Evolutionary conservation across 2,888 invertebrate species (phyloP).

Genomic region (Troglohyphantes excavatus): DNA sequence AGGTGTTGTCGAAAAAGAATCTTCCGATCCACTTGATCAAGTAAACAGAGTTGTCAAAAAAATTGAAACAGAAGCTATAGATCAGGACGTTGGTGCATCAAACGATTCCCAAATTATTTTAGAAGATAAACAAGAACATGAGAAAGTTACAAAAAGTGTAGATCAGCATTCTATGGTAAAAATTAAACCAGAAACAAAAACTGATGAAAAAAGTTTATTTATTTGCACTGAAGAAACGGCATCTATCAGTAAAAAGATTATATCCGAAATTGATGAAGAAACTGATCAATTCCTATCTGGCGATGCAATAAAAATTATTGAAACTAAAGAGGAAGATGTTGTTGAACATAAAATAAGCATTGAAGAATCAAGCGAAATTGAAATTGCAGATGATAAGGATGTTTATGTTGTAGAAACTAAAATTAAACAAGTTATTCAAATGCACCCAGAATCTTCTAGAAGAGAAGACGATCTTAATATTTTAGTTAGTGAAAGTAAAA

Average conservation of each 20-base stretch:
- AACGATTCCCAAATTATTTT: neutral
- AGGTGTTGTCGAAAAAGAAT: neutral
- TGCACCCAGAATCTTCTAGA: neutral
- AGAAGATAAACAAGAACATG: neutral
- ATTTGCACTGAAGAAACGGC: constrained; percentile 12
- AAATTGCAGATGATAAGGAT: neutral
- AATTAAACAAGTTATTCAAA: neutral
- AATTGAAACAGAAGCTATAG: neutral
- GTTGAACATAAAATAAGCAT: neutral
- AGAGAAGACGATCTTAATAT: neutral
- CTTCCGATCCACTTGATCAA: neutral
- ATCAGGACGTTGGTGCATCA: neutral
- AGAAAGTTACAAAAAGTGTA: neutral
- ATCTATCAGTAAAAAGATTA: neutral
- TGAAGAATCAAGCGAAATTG: neutral
- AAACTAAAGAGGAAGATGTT: neutral
- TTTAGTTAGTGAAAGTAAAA: neutral
- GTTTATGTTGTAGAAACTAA: neutral
- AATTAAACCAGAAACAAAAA: neutral
- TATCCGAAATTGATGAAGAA: constrained; percentile 3
- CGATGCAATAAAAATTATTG: neutral
- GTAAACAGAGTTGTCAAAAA: neutral
- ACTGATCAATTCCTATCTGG: neutral
- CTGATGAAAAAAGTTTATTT: neutral
- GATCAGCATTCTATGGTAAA: neutral